Percentiles rank a stretch among this genome's conserved stretches.
Evolutionary conservation across 2,888 invertebrate genomes (phyloP).

Genomic region (Diloba caeruleocephala): DNA sequence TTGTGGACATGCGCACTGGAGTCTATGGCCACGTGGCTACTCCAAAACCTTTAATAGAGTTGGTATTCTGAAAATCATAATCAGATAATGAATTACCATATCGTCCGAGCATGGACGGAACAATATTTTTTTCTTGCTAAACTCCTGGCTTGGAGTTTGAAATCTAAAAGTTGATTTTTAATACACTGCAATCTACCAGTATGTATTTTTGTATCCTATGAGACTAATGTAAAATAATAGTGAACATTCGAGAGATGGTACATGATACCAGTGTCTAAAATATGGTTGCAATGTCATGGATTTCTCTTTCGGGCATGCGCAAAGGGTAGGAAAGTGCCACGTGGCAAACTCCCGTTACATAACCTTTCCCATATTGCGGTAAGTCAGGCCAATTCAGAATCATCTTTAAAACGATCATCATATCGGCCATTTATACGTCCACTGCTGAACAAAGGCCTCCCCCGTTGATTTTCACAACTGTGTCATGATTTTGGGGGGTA

Average conservation of each 20-base stretch:
- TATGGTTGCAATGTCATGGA: slow-evolving; percentile 67
- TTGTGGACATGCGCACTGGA: slow-evolving; percentile 78
- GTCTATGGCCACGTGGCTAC: slow-evolving; percentile 74
- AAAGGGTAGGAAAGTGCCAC: slow-evolving; percentile 68
- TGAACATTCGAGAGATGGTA: not conserved
- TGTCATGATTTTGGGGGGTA: no score
- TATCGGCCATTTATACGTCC: no score
- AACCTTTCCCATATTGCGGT: slow-evolving; percentile 67
- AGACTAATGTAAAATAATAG: not conserved
- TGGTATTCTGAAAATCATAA: slow-evolving; percentile 44
- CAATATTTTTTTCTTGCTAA: not conserved
- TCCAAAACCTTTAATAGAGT: slow-evolving; percentile 60
- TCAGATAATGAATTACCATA: slow-evolving; percentile 19
- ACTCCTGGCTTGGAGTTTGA: not conserved
- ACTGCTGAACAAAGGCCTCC: no score
- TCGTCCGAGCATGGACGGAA: not conserved
- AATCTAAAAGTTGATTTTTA: not conserved
- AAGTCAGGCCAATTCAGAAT: slow-evolving; percentile 19
- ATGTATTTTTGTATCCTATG: not conserved
- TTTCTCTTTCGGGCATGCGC: slow-evolving; percentile 75
- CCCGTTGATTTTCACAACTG: no score
- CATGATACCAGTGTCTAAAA: slow-evolving; percentile 14
- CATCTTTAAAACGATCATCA: not conserved
- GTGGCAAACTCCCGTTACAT: slow-evolving; percentile 85
- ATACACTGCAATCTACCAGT: not conserved